Base-by-base conservation (phyloP, 2,113 vertebrate species). In the Dromaius novaehollandiae region DNA sequence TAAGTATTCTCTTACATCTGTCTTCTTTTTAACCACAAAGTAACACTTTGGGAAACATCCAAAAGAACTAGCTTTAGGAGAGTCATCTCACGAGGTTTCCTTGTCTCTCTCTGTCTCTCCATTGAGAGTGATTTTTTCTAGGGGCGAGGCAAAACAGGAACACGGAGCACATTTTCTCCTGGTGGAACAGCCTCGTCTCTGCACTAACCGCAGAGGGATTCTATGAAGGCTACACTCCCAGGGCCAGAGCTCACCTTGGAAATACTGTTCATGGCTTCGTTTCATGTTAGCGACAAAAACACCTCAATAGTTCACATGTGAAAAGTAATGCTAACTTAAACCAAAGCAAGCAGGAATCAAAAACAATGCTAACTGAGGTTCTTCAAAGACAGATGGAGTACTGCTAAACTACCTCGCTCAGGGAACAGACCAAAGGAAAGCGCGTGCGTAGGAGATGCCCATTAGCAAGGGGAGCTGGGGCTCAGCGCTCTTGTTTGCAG, bases 291-390 rank as follows among this genome's bases (percentile, higher is more conserved):
- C n/a, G 86, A 48, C 63, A 60, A 42, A 48, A 82, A 48, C 50
- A 64, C 40, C 14, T 89, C 11, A 1, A 16, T 11, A 56, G 79
- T 25, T 95, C 48, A 91, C 97, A 85, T 65, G 84, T 6, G 61
- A 70, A 95, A 88, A 38, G 48, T 77, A 92, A 88, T 28, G 24
- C 26, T 71, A 75, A n/a, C 64, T 73, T 73, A 60, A 6, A 76
- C 17, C 7, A 82, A 87, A 87, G 78, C 71, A 83, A 95, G 61
- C 20, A 88, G 64, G 61, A 96, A 74, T 78, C 17, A 88, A 96
- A 96, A 80, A 36, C 26, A 88, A 51, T 28, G 42, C 65, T 83
- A 89, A 84, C 51, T 38, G 40, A 53, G n/a, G 86, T 69, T 75
- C 78, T 90, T 97, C 46, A 84, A 77, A 77, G 56, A 87, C 44